Evolutionary conservation across 2,797 vertebrate species (phyloP).

Genomic region (Tympanoctomys barrerae): DNA sequence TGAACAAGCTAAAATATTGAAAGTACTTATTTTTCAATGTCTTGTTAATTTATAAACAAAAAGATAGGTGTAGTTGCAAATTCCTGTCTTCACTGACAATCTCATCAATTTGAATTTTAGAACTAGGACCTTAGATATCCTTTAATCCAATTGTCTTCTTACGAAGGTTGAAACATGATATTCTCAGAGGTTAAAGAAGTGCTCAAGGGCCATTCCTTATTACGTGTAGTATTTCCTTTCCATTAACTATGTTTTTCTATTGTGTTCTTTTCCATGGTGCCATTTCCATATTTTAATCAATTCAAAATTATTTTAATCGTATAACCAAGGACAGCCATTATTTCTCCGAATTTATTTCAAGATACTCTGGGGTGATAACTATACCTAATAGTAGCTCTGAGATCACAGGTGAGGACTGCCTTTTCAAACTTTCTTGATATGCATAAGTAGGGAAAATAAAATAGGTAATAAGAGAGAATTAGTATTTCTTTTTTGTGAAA

Average conservation of each 20-base stretch:
- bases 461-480: background rate
- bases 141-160: slow-evolving; percentile 20
- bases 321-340: background rate
- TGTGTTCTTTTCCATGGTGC: background rate
- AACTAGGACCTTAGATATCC: background rate
- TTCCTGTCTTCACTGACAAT: background rate
- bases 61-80: background rate
- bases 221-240: background rate
- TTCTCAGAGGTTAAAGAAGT: slow-evolving; percentile 27
- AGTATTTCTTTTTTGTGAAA: background rate
- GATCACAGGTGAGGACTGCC: background rate
- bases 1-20: background rate
- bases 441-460: background rate
- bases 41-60: slow-evolving; percentile 31
- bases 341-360: slow-evolving; percentile 37
- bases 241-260: background rate
- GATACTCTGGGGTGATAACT: background rate
- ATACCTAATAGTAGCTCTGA: background rate
- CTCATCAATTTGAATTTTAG: slow-evolving; percentile 36
- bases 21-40: background rate
- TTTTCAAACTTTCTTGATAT: background rate
- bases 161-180: background rate
- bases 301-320: slow-evolving; percentile 15
- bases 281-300: background rate
- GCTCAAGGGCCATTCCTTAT: background rate